These are phyloP conservation scores for Dryoscopus gambensis DNA, from an alignment of 2,113 vertebrate genomes.

Conservation along the genomic window DNA sequence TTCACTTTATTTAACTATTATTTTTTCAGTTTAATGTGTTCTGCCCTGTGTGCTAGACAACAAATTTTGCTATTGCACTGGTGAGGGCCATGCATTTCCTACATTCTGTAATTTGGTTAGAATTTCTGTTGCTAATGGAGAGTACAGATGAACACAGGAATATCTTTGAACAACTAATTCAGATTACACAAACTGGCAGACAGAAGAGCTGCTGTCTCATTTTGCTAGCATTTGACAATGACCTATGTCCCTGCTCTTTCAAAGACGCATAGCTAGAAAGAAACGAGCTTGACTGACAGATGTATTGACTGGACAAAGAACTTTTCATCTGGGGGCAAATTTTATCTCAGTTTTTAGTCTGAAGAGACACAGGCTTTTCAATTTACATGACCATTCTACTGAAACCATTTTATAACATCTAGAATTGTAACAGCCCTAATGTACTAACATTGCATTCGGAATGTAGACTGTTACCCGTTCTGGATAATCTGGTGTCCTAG, in stretches of 20 bases:
- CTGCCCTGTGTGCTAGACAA: neutral
- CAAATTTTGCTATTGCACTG: neutral
- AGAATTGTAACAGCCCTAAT: slow-evolving; percentile 21
- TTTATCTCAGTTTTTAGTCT: slow-evolving; percentile 55
- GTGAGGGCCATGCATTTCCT: neutral
- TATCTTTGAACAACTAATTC: neutral
- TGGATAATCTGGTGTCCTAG: slow-evolving; percentile 42
- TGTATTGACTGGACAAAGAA: slow-evolving; percentile 35
- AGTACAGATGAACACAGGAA: neutral
- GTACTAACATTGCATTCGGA: slow-evolving; percentile 43
- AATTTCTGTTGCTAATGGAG: neutral
- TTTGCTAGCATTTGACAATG: slow-evolving; percentile 23
- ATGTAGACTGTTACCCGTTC: slow-evolving; percentile 49
- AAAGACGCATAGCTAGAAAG: slow-evolving; percentile 3
- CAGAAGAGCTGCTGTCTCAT: neutral
- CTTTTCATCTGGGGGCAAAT: slow-evolving; percentile 57
- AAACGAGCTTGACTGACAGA: slow-evolving; percentile 36
- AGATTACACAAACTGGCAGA: neutral
- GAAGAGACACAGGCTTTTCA: slow-evolving; percentile 57
- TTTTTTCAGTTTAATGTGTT: neutral
- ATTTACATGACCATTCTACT: slow-evolving; percentile 56
- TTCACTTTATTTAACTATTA: neutral
- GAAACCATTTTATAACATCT: slow-evolving; percentile 28
- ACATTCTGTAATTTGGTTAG: neutral
- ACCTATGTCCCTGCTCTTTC: neutral